A percentile compares a stretch with the other conserved stretches of the same genome.
These are phyloP conservation scores for Antedon mediterranea DNA, from an alignment of 53 echinoderm and acorn worm genomes.

Conservation along the genomic window DNA sequence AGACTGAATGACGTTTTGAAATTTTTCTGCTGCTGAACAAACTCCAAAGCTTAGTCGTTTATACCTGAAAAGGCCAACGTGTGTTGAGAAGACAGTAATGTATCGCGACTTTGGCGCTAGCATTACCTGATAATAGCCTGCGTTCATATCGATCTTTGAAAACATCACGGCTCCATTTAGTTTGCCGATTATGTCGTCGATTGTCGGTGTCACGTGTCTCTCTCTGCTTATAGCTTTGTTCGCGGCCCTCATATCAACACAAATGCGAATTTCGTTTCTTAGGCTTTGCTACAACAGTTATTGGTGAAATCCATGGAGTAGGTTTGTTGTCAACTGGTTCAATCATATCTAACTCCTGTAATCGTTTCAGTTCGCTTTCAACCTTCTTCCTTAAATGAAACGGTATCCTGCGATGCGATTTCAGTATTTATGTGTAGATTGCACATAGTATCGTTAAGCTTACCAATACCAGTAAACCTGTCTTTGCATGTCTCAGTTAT, in stretches of 20 bases:
- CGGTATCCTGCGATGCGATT: slow-evolving; percentile 37
- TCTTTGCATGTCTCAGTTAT: no score
- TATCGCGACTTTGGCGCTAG: slow-evolving; percentile 26
- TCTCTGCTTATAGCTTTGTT: slow-evolving; percentile 41
- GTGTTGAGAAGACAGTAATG: slow-evolving; percentile 37
- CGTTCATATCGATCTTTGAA: slow-evolving; percentile 49
- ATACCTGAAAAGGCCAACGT: slow-evolving; percentile 31
- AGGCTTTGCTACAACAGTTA: slow-evolving; percentile 34
- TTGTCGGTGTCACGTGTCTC: slow-evolving; percentile 41
- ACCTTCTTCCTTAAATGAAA: slow-evolving; percentile 30
- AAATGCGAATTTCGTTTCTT: slow-evolving; percentile 12
- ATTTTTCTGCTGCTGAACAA: slow-evolving; percentile 29
- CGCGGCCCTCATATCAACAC: slow-evolving; percentile 33
- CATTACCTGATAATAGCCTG: slow-evolving; percentile 61
- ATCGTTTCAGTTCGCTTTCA: slow-evolving; percentile 30
- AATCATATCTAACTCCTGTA: slow-evolving; percentile 27
- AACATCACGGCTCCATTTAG: slow-evolving; percentile 33
- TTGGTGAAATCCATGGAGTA: slow-evolving; percentile 37
- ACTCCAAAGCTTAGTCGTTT: slow-evolving; percentile 42
- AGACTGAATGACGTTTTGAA: slow-evolving; percentile 37
- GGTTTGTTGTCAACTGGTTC: slow-evolving; percentile 21
- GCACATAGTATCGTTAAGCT: no score
- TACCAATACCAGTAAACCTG: no score
- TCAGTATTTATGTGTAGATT: slow-evolving; percentile 27
- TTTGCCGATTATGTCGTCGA: slow-evolving; percentile 32